These are phyloP conservation scores for Penaeus monodon DNA, from an alignment of 2,888 invertebrate genomes.

Conservation along the genomic window DNA sequence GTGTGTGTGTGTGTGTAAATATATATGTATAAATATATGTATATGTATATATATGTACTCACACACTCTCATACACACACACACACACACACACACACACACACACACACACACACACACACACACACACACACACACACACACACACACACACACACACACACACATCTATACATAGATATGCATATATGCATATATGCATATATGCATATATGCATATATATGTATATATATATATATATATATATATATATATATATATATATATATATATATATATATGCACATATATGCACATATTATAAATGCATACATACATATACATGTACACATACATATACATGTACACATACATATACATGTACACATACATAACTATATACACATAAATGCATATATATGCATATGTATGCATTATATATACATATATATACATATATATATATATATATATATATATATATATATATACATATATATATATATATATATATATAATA, in stretches of 20 bases:
- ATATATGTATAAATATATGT: not conserved
- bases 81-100: not conserved
- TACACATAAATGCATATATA: not conserved
- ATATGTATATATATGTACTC: constrained; percentile 12
- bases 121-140: too few relatives aligned
- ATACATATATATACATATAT: not conserved
- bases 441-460: not conserved
- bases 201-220: too few relatives aligned
- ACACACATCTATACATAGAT: too few relatives aligned
- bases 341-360: too few relatives aligned
- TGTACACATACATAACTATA: too few relatives aligned
- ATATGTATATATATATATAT: not conserved
- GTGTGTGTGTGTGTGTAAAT: not conserved
- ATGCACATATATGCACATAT: not conserved
- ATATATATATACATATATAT: too few relatives aligned
- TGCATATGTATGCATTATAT: constrained; percentile 1
- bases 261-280: constrained; percentile 13
- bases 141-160: too few relatives aligned
- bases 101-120: not conserved
- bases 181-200: too few relatives aligned
- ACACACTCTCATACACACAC: not conserved
- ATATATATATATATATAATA: too few relatives aligned
- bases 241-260: constrained; percentile 9
- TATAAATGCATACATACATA: not conserved
- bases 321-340: not conserved